These are phyloP conservation scores for Rotaria macrura DNA, from an alignment of 2,888 invertebrate genomes.

Conservation along the genomic window DNA sequence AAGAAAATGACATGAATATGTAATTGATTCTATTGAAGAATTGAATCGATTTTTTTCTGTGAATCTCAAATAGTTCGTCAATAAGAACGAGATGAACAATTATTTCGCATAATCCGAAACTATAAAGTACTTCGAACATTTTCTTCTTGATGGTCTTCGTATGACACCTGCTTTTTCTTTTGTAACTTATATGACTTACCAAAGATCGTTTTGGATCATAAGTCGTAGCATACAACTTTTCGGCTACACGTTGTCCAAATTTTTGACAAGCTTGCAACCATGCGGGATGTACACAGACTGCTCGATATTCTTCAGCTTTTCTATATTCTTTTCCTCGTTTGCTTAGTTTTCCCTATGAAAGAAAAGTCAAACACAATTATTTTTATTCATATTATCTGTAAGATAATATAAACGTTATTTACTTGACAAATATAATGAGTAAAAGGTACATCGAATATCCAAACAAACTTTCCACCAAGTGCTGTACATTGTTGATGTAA, in stretches of 20 bases:
- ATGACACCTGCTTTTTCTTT: no score
- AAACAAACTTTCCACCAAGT: slow-evolving; percentile 13
- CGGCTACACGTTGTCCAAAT: slow-evolving; percentile 18
- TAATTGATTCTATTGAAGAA: background rate
- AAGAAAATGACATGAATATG: background rate
- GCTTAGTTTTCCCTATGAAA: background rate
- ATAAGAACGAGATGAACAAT: no score
- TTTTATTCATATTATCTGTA: background rate
- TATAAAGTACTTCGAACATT: no score
- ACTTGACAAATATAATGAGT: slow-evolving; percentile 1
- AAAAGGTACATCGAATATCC: background rate
- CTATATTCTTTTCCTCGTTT: slow-evolving; percentile 9
- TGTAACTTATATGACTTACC: background rate
- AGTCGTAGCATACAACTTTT: background rate
- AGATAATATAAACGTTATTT: background rate
- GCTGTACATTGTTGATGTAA: slow-evolving; percentile 6
- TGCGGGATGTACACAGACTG: background rate
- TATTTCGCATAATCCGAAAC: no score
- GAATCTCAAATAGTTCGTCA: no score
- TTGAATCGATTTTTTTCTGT: no score
- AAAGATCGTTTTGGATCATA: slow-evolving; percentile 10
- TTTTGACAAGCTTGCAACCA: background rate
- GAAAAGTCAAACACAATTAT: background rate
- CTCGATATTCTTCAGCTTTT: slow-evolving; percentile 10
- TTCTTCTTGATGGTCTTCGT: no score